phyloP scores from a whole-genome alignment of 2,113 vertebrate genomes.

The Neopipo cinnamomea region DNA sequence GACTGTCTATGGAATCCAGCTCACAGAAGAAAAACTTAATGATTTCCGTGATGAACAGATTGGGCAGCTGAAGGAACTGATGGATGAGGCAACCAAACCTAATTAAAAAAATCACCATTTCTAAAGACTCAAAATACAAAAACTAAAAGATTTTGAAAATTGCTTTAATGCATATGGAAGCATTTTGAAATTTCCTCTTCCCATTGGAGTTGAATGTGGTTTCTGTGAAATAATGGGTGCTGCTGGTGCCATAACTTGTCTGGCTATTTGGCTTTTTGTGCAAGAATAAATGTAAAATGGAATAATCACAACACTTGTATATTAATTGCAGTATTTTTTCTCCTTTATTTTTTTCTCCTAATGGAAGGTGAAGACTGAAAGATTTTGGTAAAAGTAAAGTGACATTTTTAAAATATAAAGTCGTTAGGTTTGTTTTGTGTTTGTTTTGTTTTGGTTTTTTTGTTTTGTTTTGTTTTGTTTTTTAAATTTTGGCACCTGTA shows the following conservation, averaged over 20 bases:
- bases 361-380: background rate
- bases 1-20: conserved; percentile 72
- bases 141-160: background rate
- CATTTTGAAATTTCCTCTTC: background rate
- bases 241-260: background rate
- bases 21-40: conserved; percentile 79
- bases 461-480: background rate
- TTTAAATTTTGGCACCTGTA: background rate
- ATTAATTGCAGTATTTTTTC: background rate
- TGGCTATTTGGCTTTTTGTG: background rate
- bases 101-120: conserved; percentile 76
- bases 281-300: background rate
- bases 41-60: conserved; percentile 87
- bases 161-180: background rate
- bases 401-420: background rate
- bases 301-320: background rate
- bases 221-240: background rate
- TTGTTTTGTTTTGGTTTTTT: background rate
- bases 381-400: background rate
- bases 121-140: conserved; percentile 67
- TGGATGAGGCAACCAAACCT: conserved; percentile 88
- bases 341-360: background rate
- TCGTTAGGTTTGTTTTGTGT: background rate
- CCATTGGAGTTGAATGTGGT: background rate
- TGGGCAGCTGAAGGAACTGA: conserved; percentile 88